These are phyloP conservation scores for Cyprinodon diabolis DNA, from an alignment of 2,797 vertebrate genomes.

Conservation along the genomic window DNA sequence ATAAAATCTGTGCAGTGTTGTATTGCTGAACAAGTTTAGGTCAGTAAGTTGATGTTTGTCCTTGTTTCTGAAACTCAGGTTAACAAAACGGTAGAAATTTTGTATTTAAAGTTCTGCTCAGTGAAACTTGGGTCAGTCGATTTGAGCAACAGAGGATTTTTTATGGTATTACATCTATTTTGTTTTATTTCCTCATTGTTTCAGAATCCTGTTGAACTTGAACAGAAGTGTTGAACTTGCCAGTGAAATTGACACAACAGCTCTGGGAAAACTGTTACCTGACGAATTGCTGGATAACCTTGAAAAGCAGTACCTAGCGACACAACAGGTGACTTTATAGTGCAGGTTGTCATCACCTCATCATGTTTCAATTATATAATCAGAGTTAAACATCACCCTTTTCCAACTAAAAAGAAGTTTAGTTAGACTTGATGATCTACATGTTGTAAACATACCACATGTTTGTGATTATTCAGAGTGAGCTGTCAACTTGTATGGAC, in stretches of 20 bases:
- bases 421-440: not conserved
- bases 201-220: no score
- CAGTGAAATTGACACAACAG: slow-evolving; percentile 66
- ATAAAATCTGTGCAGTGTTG: not conserved
- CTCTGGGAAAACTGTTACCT: slow-evolving; percentile 84
- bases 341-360: not conserved
- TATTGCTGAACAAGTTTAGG: not conserved
- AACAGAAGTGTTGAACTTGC: no score
- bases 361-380: not conserved
- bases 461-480: slow-evolving; percentile 60
- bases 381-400: not conserved
- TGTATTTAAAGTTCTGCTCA: not conserved
- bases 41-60: not conserved
- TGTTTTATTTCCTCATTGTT: slow-evolving; percentile 21
- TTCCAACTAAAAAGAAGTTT: not conserved
- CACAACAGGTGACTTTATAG: slow-evolving; percentile 76
- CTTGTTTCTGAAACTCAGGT: not conserved
- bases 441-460: not conserved
- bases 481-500: slow-evolving; percentile 67
- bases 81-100: no score
- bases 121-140: not conserved
- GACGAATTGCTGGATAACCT: slow-evolving; percentile 66
- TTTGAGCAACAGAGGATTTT: not conserved
- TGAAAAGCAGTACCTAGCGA: slow-evolving; percentile 80
- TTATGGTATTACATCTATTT: not conserved